phyloP scores from a whole-genome alignment of 1,140 invertebrate species.

The Megalonaias nervosa region DNA sequence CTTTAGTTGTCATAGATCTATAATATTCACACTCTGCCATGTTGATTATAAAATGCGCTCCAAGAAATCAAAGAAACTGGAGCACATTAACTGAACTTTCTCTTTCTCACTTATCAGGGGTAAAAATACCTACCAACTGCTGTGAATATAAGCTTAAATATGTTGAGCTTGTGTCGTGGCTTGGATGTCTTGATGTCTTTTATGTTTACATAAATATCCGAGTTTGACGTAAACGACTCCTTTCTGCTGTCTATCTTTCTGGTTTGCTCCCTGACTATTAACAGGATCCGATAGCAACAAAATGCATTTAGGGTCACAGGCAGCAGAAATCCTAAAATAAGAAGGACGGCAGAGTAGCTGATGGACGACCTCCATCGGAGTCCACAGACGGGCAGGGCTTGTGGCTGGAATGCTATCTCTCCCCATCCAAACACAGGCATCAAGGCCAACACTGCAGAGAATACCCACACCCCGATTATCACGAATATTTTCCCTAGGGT shows the following conservation, averaged over 20 bases:
- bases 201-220: slow-evolving; percentile 1
- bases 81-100: no score
- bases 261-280: slow-evolving; percentile 23
- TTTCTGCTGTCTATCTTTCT: slow-evolving; percentile 18
- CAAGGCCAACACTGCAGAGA: slow-evolving; percentile 18
- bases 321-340: slow-evolving; percentile 16
- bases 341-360: slow-evolving; percentile 19
- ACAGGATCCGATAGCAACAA: slow-evolving; percentile 27
- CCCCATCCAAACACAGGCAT: slow-evolving; percentile 30
- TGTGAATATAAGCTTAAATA: slow-evolving; percentile 25
- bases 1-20: not conserved
- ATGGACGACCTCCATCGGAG: slow-evolving; percentile 28
- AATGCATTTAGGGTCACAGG: slow-evolving; percentile 24
- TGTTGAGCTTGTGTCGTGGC: slow-evolving; percentile 30
- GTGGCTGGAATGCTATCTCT: slow-evolving; percentile 21
- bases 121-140: slow-evolving; percentile 24
- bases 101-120: no score
- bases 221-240: slow-evolving; percentile 15
- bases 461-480: slow-evolving; percentile 12
- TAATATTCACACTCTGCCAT: not conserved
- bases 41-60: not conserved
- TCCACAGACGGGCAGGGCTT: slow-evolving; percentile 33
- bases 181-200: slow-evolving; percentile 17
- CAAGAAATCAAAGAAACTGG: not conserved
- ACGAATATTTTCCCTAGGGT: slow-evolving; percentile 21